Evolutionary conservation across 2,113 vertebrate species (phyloP).

Genomic region (Myodes glareolus): DNA sequence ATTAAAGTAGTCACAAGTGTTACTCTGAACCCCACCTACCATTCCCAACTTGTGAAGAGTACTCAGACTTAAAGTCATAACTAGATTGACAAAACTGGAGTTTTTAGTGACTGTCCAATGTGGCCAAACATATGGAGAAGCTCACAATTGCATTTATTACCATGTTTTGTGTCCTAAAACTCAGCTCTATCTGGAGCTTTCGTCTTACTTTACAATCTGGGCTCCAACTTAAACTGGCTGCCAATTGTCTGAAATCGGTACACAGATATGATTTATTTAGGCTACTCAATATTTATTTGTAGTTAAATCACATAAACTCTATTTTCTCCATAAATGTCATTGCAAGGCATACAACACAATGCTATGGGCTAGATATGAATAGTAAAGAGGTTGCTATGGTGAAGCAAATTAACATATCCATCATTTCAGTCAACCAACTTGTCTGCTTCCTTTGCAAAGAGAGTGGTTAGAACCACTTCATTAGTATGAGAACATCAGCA

Average conservation of each 20-base stretch:
- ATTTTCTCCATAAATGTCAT: background rate
- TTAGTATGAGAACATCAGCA: background rate
- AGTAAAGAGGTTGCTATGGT: background rate
- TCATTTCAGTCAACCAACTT: background rate
- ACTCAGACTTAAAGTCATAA: conserved; percentile 35
- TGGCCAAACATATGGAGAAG: background rate
- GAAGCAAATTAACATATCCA: background rate
- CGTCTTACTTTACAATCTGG: background rate
- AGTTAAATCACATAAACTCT: background rate
- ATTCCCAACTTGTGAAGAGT: background rate
- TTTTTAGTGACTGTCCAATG: background rate
- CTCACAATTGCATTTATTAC: background rate
- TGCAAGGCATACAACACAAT: background rate
- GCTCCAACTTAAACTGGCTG: background rate
- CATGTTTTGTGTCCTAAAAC: background rate
- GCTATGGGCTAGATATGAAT: background rate
- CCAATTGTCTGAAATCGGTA: background rate
- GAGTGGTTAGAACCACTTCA: background rate
- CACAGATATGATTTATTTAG: conserved; percentile 20
- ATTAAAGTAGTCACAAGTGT: background rate
- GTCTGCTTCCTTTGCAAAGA: background rate
- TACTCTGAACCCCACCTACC: background rate
- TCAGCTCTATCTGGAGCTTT: background rate
- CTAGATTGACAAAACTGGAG: background rate
- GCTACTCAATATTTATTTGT: background rate